Base-by-base conservation (phyloP, 2,113 vertebrate species). In the Gadus macrocephalus region DNA sequence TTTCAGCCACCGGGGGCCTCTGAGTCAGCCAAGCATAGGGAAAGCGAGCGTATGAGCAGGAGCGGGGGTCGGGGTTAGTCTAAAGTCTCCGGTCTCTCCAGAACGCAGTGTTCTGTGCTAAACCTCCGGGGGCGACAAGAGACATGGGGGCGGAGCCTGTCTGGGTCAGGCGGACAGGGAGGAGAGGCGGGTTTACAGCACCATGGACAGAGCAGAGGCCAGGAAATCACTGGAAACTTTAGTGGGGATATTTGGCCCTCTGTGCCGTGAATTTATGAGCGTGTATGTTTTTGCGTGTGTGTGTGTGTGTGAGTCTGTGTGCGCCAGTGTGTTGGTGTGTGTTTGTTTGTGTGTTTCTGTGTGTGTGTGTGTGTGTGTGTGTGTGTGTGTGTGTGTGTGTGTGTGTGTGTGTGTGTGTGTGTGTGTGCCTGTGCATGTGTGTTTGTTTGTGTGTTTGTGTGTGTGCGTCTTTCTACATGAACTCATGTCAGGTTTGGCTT, bases 1-100 rank as follows among this genome's bases (percentile, higher is more conserved):
- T 35, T 35, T 35, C 31, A 35, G 31, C 31, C 72, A 78, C 49
- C 42, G 19, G 59, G 60, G 66, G 64, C 53, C 31, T 58, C 22
- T 74, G 76, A 76, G 73, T 75, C 68, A 73, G 56, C 66, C 53
- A 15, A 17, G 17, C 14, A 15, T 56, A 56, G 17, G 17, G 58
- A 49, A 75, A 53, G 66, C 68, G 73, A 84, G 73, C 38, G 74
- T 62, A 71, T 69, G 78, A 79, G 72, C 74, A 15, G 73, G 49
- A 67, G 64, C 62, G 72, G 78, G 78, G 56, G 63, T 25, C 31
- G 69, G 59, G 67, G 68, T 7, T 4, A 35, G 31, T 35, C 31
- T 35, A 35, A 35, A 35, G 31, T 35, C 31, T 35, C 31, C 31
- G 31, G 31, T 35, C 31, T 35, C 6, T 35, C 31, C 31, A 35